Percentiles rank a stretch among this genome's conserved stretches.
Evolutionary conservation across 2,888 invertebrate genomes (phyloP).

Genomic region (Mylabris sibirica): DNA sequence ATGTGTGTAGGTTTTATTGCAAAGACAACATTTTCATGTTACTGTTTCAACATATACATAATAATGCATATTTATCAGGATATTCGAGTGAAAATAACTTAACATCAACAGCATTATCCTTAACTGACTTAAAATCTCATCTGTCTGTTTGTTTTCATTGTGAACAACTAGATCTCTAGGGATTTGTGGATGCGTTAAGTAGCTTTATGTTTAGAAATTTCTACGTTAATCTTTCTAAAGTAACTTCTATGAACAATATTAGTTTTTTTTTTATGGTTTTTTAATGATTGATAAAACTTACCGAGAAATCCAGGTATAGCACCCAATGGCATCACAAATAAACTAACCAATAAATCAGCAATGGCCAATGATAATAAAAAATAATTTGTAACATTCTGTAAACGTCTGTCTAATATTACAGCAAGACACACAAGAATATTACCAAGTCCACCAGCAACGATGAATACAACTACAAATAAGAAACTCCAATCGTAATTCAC

Average conservation of each 20-base stretch:
- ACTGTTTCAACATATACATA: neutral
- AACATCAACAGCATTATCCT: neutral
- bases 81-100: neutral
- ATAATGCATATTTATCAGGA: neutral
- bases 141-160: conserved; percentile 11
- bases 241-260: neutral
- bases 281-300: conserved; percentile 64
- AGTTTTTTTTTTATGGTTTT: neutral
- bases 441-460: conserved; percentile 87
- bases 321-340: conserved; percentile 95
- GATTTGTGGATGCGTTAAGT: conserved; percentile 11
- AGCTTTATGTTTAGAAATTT: conserved; percentile 13
- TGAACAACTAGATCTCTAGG: conserved; percentile 1
- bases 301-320: conserved; percentile 93
- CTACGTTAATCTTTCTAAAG: neutral
- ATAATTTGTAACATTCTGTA: conserved; percentile 96
- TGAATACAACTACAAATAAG: conserved; percentile 83
- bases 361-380: conserved; percentile 92
- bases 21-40: neutral
- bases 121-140: conserved; percentile 3
- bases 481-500: conserved; percentile 80
- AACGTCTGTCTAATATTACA: conserved; percentile 84
- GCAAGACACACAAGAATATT: conserved; percentile 94
- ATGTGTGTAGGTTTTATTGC: neutral
- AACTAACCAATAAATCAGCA: conserved; percentile 90